phyloP scores from a whole-genome alignment of 2,888 invertebrate genomes.

The Dorcus parallelipipedus region DNA sequence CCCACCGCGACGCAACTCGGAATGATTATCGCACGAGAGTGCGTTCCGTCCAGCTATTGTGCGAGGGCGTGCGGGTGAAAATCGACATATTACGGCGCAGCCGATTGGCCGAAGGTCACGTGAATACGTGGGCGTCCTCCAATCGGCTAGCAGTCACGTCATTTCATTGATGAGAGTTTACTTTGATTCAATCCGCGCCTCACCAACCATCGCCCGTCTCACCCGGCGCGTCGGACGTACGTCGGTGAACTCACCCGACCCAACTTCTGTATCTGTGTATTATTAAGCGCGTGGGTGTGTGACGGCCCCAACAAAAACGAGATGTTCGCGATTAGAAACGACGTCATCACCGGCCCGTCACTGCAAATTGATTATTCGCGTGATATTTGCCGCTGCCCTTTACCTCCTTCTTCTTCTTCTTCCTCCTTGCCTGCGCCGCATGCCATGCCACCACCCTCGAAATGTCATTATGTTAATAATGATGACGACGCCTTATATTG shows the following conservation, averaged over 20 bases:
- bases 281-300: conserved; percentile 24
- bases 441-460: neutral
- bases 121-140: conserved; percentile 36
- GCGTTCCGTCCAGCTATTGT: conserved; percentile 14
- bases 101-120: conserved; percentile 48
- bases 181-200: conserved; percentile 7
- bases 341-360: conserved; percentile 34
- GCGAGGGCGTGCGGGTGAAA: conserved; percentile 36
- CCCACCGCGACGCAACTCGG: conserved; percentile 29
- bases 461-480: neutral
- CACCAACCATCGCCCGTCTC: conserved; percentile 7
- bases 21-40: conserved; percentile 29
- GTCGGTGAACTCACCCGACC: conserved; percentile 10
- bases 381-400: conserved; percentile 21
- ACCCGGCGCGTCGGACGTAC: neutral
- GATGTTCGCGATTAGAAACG: conserved; percentile 32
- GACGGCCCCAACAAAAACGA: conserved; percentile 28
- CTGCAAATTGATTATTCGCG: conserved; percentile 29
- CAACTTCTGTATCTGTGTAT: neutral
- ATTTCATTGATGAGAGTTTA: conserved; percentile 51
- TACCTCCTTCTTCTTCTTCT: neutral
- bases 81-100: conserved; percentile 25
- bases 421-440: neutral
- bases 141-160: conserved; percentile 49
- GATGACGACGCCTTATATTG: neutral